phyloP scores from a whole-genome alignment of 2,888 invertebrate species.

The Tineola bisselliella region DNA sequence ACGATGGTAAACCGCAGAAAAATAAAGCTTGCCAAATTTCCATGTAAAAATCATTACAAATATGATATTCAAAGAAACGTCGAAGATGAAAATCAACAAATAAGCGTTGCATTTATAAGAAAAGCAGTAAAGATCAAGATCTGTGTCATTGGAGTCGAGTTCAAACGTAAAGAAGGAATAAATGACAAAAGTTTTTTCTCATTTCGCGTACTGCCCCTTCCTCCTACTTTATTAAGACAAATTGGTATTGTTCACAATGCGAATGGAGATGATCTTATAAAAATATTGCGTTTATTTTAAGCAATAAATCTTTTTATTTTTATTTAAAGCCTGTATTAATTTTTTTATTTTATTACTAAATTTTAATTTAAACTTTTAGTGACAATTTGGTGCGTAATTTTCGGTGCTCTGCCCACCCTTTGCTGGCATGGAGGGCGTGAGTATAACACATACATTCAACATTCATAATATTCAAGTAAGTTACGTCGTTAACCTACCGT shows the following conservation, averaged over 20 bases:
- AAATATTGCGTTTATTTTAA: constrained; percentile 3
- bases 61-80: no score
- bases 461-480: background rate
- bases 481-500: constrained; percentile 1
- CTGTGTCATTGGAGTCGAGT: background rate
- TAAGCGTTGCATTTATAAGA: background rate
- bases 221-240: constrained; percentile 13
- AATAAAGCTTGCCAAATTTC: no score
- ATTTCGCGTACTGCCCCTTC: constrained; percentile 4
- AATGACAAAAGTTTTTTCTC: constrained; percentile 12
- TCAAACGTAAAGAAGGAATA: background rate
- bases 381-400: background rate
- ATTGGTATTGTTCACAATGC: constrained; percentile 13
- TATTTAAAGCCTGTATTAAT: no score
- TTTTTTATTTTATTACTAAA: no score
- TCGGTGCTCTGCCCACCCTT: background rate
- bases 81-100: background rate
- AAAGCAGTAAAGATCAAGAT: background rate
- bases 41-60: no score
- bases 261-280: background rate
- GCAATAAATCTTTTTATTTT: background rate
- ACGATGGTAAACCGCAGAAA: no score
- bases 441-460: background rate
- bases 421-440: no score
- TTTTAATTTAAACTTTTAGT: background rate